Base-by-base conservation (phyloP, 2,888 invertebrate genomes). In the Lasioglossum lativentre region DNA sequence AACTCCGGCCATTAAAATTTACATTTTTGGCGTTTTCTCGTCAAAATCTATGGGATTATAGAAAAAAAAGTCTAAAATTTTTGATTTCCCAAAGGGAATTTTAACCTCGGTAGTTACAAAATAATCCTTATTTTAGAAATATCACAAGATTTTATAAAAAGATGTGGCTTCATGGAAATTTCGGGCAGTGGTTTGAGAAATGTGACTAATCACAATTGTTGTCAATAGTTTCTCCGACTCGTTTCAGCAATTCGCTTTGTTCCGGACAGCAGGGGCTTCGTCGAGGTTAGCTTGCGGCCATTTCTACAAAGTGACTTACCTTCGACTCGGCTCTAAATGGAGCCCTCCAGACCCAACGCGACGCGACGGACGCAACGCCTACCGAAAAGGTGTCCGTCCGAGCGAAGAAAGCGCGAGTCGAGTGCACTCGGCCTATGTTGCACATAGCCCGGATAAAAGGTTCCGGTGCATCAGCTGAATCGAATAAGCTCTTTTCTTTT, bases 281-380 rank as follows among this genome's bases (percentile, higher is more conserved):
- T 40, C 10, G 52, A 45, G 40, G n/a, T n/a, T n/a, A n/a, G 12
- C 72, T 42, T 23, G 72, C 75, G 80, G 82, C 82, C 52, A 42
- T 56, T 82, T 78, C 66, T 47, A 63, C 76, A n/a, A 81, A 75
- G 76, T 78, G 79, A 86, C 78, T 82, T 59, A 68, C 70, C 75
- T 82, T 70, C 77, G 75, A 74, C 75, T 78, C 14, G 75, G 47
- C 30, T 30, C 47, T 75, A 78, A 84, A 84, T 78, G 78, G 71
- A 78, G 71, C 68, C 75, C 74, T 42, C 42, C 40, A 56, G 52
- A 34, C 42, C 4, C 19, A 19, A 19, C 47, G 47, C 47, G 75
- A 45, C 45, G 16, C 40, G 78, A 59, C 59, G 47, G 52, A 66
- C 27, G 72, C n/a, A 27, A 68, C 75, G 30, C 63, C 71, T 70